A percentile compares a stretch with the other conserved stretches of the same genome.
These are phyloP conservation scores for Neodiprion fabricii DNA, from an alignment of 1,140 invertebrate species.

Conservation along the genomic window DNA sequence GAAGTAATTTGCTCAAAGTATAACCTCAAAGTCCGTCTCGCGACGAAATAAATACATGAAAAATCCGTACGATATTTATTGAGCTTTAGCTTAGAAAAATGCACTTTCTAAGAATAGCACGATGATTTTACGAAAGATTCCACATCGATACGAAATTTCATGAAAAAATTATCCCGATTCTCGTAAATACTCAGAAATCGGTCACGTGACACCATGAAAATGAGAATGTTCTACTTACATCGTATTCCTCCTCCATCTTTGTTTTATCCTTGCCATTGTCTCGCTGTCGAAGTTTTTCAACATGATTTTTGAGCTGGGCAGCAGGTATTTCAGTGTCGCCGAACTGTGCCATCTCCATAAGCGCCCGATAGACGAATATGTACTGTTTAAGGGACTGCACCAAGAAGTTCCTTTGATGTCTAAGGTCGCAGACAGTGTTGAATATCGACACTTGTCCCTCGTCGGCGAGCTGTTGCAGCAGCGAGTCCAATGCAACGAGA, in stretches of 20 bases:
- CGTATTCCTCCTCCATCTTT: slow-evolving; percentile 84
- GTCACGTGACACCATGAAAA: neutral
- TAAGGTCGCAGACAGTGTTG: slow-evolving; percentile 87
- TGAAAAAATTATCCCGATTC: no score
- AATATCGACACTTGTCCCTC: slow-evolving; percentile 87
- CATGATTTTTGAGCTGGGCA: slow-evolving; percentile 70
- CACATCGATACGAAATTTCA: no score
- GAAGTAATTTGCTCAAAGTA: no score
- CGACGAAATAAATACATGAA: no score
- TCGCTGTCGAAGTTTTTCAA: slow-evolving; percentile 76
- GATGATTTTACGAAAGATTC: no score
- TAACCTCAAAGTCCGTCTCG: no score
- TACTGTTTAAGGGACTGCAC: slow-evolving; percentile 98
- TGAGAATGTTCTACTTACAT: slow-evolving; percentile 65
- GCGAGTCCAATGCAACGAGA: slow-evolving; percentile 86
- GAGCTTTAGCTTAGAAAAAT: no score
- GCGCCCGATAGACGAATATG: slow-evolving; percentile 94
- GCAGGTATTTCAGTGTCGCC: slow-evolving; percentile 90
- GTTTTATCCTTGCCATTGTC: slow-evolving; percentile 69
- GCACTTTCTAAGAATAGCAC: no score
- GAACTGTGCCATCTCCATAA: slow-evolving; percentile 93
- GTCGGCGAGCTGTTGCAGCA: slow-evolving; percentile 83
- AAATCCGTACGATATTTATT: no score
- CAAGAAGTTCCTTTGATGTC: slow-evolving; percentile 90
- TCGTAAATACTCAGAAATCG: no score